These are phyloP conservation scores for Mus musculus DNA, from an alignment of 2,113 vertebrate genomes.

Conservation along the genomic window GRCm39 chr17:79762001-79762500, in stretches of 20 bases:
- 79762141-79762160: conserved; percentile 87
- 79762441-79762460: conserved; percentile 73
- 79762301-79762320: conserved; percentile 57
- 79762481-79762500: neutral
- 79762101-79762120: conserved; percentile 90
- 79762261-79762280: conserved; percentile 71
- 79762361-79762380: conserved; percentile 69
- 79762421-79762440: conserved; percentile 51
- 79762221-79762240: conserved; percentile 84
- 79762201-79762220: conserved; percentile 80
- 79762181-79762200: conserved; percentile 87
- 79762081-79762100: conserved; percentile 85
- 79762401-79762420: conserved; percentile 48
- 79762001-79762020: conserved; percentile 72
- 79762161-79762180: conserved; percentile 89
- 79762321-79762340: conserved; percentile 71
- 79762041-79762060: conserved; percentile 36
- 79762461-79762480: neutral
- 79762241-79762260: conserved; percentile 77
- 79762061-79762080: conserved; percentile 85
- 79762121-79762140: conserved; percentile 90
- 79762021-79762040: conserved; percentile 58
- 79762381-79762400: conserved; percentile 47
- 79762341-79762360: conserved; percentile 77
- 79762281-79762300: conserved; percentile 54